These are phyloP conservation scores for Trissolcus basalis DNA, from an alignment of 1,140 invertebrate species.

Conservation along the genomic window DNA sequence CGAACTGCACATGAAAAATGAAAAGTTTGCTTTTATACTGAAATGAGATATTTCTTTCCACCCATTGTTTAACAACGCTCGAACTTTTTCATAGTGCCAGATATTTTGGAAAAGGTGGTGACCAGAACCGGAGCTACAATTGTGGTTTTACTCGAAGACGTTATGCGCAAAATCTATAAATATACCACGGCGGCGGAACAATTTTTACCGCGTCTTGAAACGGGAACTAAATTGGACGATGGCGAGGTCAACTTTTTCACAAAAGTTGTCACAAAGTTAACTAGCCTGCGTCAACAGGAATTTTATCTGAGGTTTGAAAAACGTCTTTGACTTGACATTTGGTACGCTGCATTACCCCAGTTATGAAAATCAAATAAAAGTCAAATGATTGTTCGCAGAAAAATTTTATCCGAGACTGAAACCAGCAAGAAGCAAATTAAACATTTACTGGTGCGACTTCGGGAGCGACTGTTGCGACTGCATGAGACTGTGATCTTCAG, in stretches of 20 bases:
- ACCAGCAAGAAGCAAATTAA: slow-evolving; percentile 73
- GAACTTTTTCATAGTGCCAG: slow-evolving; percentile 75
- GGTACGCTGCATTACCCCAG: background rate
- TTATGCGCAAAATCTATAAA: slow-evolving; percentile 80
- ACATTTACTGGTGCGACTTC: slow-evolving; percentile 70
- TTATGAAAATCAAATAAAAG: background rate
- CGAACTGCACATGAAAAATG: no score
- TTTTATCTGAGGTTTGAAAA: slow-evolving; percentile 74
- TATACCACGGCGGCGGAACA: slow-evolving; percentile 78
- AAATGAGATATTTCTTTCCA: no score
- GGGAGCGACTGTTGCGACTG: slow-evolving; percentile 75
- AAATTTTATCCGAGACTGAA: slow-evolving; percentile 77
- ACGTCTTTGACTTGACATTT: background rate
- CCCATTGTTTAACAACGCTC: no score
- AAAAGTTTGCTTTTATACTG: no score
- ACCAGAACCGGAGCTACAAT: slow-evolving; percentile 75
- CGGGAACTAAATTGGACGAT: slow-evolving; percentile 24
- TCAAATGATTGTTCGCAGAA: slow-evolving; percentile 66
- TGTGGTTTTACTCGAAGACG: slow-evolving; percentile 75
- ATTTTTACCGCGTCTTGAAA: slow-evolving; percentile 58
- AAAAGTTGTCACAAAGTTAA: slow-evolving; percentile 76
- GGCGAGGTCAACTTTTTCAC: slow-evolving; percentile 68
- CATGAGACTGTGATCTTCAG: slow-evolving; percentile 79
- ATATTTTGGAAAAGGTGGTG: slow-evolving; percentile 78
- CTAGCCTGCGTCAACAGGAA: slow-evolving; percentile 80